phyloP scores from a whole-genome alignment of 2,113 vertebrate genomes.

The Patagioenas fasciata region DNA sequence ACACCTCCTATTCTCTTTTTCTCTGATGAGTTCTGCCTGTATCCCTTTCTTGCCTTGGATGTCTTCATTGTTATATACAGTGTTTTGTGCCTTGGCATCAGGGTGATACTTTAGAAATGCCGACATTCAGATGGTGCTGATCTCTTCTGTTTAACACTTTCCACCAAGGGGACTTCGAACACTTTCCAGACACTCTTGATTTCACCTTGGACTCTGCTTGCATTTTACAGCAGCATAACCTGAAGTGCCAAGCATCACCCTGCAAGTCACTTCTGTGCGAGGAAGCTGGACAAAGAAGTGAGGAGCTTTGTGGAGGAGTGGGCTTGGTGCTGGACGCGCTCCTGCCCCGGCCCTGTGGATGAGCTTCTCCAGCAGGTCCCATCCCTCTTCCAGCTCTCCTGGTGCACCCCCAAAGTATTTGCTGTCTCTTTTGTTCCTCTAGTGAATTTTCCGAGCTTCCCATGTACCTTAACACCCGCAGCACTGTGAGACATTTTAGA shows the following conservation, averaged over 20 bases:
- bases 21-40: neutral
- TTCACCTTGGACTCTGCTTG: neutral
- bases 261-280: neutral
- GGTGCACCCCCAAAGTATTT: accelerated
- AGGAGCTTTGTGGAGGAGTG: neutral
- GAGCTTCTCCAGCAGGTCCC: neutral
- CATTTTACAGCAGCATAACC: neutral
- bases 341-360: too few species aligned
- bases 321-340: neutral
- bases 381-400: neutral
- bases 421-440: neutral
- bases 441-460: neutral
- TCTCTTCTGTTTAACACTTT: neutral
- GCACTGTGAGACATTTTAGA: neutral
- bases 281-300: neutral
- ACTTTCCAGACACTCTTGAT: neutral
- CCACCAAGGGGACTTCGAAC: neutral
- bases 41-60: neutral
- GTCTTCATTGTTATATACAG: neutral
- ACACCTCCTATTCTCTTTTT: neutral
- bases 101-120: neutral
- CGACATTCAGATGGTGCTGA: accelerated
- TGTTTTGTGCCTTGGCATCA: neutral
- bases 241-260: too few species aligned
- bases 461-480: neutral